Evolutionary conservation across 2,888 invertebrate species (phyloP).

Genomic region (Disparrhopalites patrizii): DNA sequence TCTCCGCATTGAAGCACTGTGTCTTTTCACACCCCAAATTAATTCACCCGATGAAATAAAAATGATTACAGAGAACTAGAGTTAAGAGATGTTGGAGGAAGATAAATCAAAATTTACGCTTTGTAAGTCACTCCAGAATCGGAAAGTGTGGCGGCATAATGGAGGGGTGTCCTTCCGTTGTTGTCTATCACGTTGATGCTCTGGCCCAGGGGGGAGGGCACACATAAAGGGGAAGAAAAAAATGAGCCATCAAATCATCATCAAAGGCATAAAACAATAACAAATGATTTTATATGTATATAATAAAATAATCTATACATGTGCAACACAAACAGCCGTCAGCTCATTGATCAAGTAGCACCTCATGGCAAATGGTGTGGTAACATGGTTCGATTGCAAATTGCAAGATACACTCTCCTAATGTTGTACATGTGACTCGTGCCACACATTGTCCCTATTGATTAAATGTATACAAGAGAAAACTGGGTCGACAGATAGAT

Average conservation of each 20-base stretch:
- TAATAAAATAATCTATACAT: not conserved
- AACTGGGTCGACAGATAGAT: too few species aligned
- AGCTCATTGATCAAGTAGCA: too few species aligned
- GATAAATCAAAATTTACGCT: slow-evolving; percentile 17
- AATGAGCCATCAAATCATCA: too few species aligned
- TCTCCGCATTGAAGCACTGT: too few species aligned
- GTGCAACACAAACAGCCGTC: too few species aligned
- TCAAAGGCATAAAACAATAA: too few species aligned
- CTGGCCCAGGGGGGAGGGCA: slow-evolving; percentile 15
- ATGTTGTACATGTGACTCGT: too few species aligned
- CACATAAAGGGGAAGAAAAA: not conserved
- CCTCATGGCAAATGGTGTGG: too few species aligned
- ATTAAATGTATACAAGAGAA: too few species aligned
- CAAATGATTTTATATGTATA: not conserved
- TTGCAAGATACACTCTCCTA: too few species aligned
- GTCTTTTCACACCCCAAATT: slow-evolving; percentile 5
- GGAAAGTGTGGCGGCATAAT: slow-evolving; percentile 77
- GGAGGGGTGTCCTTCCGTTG: slow-evolving; percentile 78
- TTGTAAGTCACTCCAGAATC: slow-evolving; percentile 87
- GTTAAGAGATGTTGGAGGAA: slow-evolving; percentile 15
- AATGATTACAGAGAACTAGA: not conserved
- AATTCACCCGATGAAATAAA: not conserved
- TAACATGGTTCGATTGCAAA: too few species aligned
- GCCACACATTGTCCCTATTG: too few species aligned
- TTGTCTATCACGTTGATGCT: slow-evolving; percentile 58